Conservation (phyloP, 1,140 invertebrate genomes). For the Contarinia nasturtii region DNA sequence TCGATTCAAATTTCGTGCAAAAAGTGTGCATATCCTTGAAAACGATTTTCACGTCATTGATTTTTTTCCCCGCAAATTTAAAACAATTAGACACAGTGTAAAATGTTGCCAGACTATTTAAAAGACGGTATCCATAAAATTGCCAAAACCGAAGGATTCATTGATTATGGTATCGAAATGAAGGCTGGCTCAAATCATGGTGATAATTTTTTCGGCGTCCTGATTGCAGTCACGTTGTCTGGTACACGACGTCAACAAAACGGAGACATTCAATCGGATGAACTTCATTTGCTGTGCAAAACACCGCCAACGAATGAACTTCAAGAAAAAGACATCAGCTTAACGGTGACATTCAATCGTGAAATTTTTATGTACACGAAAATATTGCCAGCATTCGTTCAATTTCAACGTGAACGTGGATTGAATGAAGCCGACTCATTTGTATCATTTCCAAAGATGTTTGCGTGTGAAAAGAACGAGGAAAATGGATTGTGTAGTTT, state of each 20-base stretch:
- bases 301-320: not conserved
- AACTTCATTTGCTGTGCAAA: slow-evolving; percentile 1
- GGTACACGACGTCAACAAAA: no score
- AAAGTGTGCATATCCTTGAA: no score
- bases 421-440: not conserved
- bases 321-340: not conserved
- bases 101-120: not conserved
- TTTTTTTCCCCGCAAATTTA: no score
- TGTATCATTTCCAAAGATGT: slow-evolving; percentile 1
- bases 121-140: not conserved
- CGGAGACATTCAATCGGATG: not conserved
- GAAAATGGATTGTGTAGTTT: slow-evolving; percentile 18
- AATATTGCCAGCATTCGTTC: not conserved
- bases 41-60: no score
- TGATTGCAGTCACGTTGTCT: not conserved
- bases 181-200: not conserved
- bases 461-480: slow-evolving; percentile 7
- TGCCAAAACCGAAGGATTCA: slow-evolving; percentile 1
- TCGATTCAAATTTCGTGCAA: no score
- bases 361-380: slow-evolving; percentile 1
- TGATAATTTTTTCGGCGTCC: not conserved
- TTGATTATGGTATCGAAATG: not conserved
- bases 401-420: slow-evolving; percentile 1
- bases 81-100: no score
- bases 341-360: not conserved